Evolutionary conservation across 2,888 invertebrate genomes (phyloP).

Genomic region (Aplocera efformata): DNA sequence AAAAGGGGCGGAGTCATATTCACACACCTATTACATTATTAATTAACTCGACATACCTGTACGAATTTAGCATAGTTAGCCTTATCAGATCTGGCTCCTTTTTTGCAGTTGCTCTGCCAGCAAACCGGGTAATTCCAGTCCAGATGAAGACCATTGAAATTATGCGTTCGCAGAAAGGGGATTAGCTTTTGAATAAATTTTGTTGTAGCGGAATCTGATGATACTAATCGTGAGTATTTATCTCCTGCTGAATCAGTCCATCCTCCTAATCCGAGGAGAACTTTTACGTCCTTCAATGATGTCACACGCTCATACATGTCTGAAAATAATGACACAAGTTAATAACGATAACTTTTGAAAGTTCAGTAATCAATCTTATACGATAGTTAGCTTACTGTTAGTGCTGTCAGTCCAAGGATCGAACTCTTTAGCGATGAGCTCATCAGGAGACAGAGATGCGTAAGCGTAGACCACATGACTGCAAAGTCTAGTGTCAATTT

Average conservation of each 20-base stretch:
- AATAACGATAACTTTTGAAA: not conserved
- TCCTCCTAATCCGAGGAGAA: slow-evolving; percentile 93
- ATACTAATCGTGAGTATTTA: slow-evolving; percentile 90
- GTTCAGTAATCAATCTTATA: no score
- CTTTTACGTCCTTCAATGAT: slow-evolving; percentile 82
- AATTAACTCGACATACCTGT: slow-evolving; percentile 67
- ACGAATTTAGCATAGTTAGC: slow-evolving; percentile 88
- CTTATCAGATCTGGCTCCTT: slow-evolving; percentile 88
- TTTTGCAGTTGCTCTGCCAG: slow-evolving; percentile 94
- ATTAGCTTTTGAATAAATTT: slow-evolving; percentile 86
- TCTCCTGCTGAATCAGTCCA: slow-evolving; percentile 96
- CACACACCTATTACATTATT: no score
- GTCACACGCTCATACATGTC: slow-evolving; percentile 90
- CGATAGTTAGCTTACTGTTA: slow-evolving; percentile 81
- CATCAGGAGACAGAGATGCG: slow-evolving; percentile 90
- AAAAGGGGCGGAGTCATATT: no score
- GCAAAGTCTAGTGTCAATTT: slow-evolving; percentile 89
- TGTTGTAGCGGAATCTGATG: slow-evolving; percentile 82
- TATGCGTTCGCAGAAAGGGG: slow-evolving; percentile 85
- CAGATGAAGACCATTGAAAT: slow-evolving; percentile 92
- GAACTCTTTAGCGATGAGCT: slow-evolving; percentile 87
- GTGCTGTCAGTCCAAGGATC: slow-evolving; percentile 94
- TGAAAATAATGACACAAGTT: slow-evolving; percentile 41
- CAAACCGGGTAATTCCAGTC: slow-evolving; percentile 98
- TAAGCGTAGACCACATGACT: slow-evolving; percentile 95